phyloP scores from a whole-genome alignment of 2,888 invertebrate species.

The Thereva nobilitata region DNA sequence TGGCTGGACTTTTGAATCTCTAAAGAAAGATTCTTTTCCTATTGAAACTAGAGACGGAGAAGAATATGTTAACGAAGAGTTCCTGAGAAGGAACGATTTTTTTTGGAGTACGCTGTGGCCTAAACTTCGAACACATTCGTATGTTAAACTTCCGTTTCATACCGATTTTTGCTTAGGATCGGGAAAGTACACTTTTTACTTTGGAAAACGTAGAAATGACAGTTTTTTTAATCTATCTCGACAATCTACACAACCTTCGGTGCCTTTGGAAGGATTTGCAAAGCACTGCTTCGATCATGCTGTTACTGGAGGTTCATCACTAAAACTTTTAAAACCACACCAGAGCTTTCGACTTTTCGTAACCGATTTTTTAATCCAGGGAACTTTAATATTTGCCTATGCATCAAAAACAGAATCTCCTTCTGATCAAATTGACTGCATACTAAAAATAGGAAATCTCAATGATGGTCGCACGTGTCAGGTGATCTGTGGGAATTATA shows the following conservation, averaged over 20 bases:
- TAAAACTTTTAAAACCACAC: slow-evolving; percentile 58
- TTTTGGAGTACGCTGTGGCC: slow-evolving; percentile 78
- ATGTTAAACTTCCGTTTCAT: slow-evolving; percentile 66
- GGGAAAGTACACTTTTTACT: slow-evolving; percentile 59
- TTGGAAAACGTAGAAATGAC: slow-evolving; percentile 21
- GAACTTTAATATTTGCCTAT: slow-evolving; percentile 52
- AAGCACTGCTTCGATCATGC: slow-evolving; percentile 57
- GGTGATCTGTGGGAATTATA: no score
- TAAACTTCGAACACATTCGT: slow-evolving; percentile 70
- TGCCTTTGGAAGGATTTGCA: slow-evolving; percentile 50
- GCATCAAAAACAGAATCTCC: slow-evolving; percentile 47
- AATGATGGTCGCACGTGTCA: slow-evolving; percentile 21
- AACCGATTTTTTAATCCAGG: slow-evolving; percentile 50
- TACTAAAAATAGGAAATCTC: slow-evolving; percentile 47
- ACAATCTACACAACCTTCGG: slow-evolving; percentile 65
- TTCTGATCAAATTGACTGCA: slow-evolving; percentile 49
- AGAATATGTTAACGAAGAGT: slow-evolving; percentile 54
- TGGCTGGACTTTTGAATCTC: slow-evolving; percentile 89
- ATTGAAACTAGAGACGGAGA: slow-evolving; percentile 48
- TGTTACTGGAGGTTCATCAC: slow-evolving; percentile 62
- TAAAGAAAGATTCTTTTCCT: slow-evolving; percentile 51
- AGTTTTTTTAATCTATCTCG: slow-evolving; percentile 67
- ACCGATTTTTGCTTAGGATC: slow-evolving; percentile 83
- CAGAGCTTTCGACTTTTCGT: slow-evolving; percentile 54
- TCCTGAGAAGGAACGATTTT: slow-evolving; percentile 68